Evolutionary conservation across 2,113 vertebrate genomes (phyloP).

Genomic region (Aegotheles bennettii): DNA sequence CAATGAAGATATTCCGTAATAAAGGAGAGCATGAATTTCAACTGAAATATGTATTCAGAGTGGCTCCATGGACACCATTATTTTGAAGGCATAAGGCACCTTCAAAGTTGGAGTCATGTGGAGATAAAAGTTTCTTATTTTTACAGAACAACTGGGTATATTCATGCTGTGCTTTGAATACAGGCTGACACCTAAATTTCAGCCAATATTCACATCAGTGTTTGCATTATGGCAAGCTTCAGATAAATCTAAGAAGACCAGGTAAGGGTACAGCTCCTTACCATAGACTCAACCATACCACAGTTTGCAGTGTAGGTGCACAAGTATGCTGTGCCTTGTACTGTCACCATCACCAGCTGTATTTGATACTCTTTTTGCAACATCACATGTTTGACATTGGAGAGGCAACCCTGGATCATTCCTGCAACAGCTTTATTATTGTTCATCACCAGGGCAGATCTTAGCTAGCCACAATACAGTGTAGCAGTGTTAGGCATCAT

Average conservation of each 20-base stretch:
- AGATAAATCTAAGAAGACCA: background rate
- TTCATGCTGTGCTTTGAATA: background rate
- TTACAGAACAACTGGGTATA: background rate
- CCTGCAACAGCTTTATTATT: background rate
- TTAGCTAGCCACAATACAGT: background rate
- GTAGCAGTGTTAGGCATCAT: background rate
- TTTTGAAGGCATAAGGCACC: background rate
- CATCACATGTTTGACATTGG: background rate
- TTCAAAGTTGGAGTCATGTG: background rate
- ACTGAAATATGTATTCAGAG: background rate
- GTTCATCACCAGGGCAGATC: background rate
- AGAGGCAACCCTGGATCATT: background rate
- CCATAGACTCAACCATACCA: background rate
- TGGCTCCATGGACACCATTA: background rate
- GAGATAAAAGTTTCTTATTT: background rate
- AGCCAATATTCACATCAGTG: background rate
- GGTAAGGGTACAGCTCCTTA: background rate
- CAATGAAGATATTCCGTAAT: background rate
- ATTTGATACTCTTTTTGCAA: background rate
- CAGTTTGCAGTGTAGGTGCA: background rate
- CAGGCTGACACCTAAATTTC: background rate
- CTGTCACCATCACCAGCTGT: background rate
- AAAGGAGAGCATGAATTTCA: background rate
- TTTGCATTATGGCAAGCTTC: background rate
- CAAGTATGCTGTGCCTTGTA: rapidly evolving